These are phyloP conservation scores for Dynastes maya DNA, from an alignment of 2,888 invertebrate species.

Conservation along the genomic window DNA sequence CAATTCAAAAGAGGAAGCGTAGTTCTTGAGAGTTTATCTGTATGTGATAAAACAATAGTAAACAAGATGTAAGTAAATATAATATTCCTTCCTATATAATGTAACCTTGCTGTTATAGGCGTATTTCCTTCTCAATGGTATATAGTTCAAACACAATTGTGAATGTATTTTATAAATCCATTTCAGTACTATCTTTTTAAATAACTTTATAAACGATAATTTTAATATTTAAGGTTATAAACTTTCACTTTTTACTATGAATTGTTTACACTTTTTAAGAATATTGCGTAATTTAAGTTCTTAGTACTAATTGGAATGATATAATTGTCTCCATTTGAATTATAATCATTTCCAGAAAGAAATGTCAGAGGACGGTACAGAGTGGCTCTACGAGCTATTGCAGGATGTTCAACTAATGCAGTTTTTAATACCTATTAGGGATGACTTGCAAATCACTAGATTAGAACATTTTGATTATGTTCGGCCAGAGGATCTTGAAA, in stretches of 20 bases:
- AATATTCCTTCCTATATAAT: constrained; percentile 18
- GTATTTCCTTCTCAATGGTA: constrained; percentile 50
- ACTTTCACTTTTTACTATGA: constrained; percentile 49
- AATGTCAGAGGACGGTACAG: constrained; percentile 75
- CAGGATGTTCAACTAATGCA: constrained; percentile 93
- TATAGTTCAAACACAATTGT: constrained; percentile 1
- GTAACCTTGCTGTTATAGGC: constrained; percentile 52
- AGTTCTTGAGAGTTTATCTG: constrained; percentile 20
- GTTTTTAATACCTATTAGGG: constrained; percentile 90
- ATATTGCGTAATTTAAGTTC: constrained; percentile 45
- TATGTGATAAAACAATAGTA: constrained; percentile 13
- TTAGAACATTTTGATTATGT: constrained; percentile 98
- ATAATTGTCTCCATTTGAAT: constrained; percentile 2
- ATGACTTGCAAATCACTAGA: constrained; percentile 92
- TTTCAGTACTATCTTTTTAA: neutral
- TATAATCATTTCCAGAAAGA: constrained; percentile 41
- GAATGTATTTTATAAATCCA: constrained; percentile 21
- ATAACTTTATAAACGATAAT: neutral
- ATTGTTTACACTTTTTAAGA: constrained; percentile 44
- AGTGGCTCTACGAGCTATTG: constrained; percentile 89
- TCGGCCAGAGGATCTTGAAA: constrained; percentile 94
- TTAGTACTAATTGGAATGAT: constrained; percentile 20
- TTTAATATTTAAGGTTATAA: constrained; percentile 42
- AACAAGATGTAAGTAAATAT: constrained; percentile 29
- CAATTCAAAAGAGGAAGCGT: constrained; percentile 8